Evolutionary conservation across 2,888 invertebrate genomes (phyloP), one percentile per base, ranked within the genome.

Genomic region (Aphodius granarius): DNA sequence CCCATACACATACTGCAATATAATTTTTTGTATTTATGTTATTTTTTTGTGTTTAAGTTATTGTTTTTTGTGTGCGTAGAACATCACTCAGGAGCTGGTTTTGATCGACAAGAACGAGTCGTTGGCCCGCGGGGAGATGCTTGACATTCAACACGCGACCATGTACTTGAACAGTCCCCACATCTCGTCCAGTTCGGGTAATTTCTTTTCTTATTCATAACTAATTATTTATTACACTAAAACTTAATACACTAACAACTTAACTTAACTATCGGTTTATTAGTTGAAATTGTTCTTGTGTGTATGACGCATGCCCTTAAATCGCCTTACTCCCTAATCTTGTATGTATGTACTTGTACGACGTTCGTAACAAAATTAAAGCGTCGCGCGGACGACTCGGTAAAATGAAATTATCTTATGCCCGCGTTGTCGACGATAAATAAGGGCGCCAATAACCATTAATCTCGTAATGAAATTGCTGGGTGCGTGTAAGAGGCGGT

Each of bases 41-140:
- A 4, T 20, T 43, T 66, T n/a, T n/a, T n/a, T n/a, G n/a, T n/a
- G n/a, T n/a, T n/a, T n/a, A n/a, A n/a, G n/a, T 23, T 73, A 13
- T 23, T 22, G 18, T 73, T 63, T 23, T 63, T n/a, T 70, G 43
- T 23, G 19, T 66, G 5, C 15, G 70, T 83, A 91, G 91, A 88
- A 87, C 83, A 87, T 91, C 71, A 89, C 89, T 73, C 87, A 88
- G 75, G 91, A 93, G 80, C 78, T 92, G 66, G 90, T 90, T 15
- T 84, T 92, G 23, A 89, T 92, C 5, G 92, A 93, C 84, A 89
- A 90, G 17, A 88, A 89, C 80, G 89, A 88, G 68, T 89, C 91
- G 81, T 90, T 91, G 81, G 84, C 92, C 71, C 87, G 89, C 80
- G 92, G 92, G 21, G 92, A 92, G 84, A 89, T 91, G 86, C 87